Conservation (phyloP, 1,140 invertebrate genomes). For the Dendrolimus punctatus region DNA sequence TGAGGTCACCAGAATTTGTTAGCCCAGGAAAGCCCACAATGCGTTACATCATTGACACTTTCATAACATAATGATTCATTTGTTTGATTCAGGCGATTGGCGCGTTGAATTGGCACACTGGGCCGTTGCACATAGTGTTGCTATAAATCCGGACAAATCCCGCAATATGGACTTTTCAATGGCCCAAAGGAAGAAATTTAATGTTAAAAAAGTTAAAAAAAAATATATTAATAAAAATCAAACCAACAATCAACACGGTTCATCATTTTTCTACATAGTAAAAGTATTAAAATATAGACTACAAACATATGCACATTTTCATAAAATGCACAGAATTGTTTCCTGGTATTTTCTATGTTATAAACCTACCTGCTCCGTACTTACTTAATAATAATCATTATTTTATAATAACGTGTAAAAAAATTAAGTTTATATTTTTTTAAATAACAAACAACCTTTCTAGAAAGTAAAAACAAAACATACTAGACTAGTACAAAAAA, state of each 20-base stretch:
- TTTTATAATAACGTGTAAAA: too few species aligned
- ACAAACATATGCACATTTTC: too few species aligned
- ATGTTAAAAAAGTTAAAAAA: too few species aligned
- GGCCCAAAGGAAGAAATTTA: too few species aligned
- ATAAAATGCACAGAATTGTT: too few species aligned
- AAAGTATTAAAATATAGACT: too few species aligned
- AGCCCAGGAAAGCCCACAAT: conserved; percentile 20
- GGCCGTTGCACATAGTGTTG: conserved; percentile 7
- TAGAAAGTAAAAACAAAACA: conserved; percentile 4
- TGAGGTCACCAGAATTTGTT: conserved; percentile 29
- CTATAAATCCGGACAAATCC: not conserved
- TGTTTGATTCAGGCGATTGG: conserved; percentile 20
- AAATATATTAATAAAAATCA: too few species aligned
- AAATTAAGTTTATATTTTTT: too few species aligned
- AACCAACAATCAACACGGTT: too few species aligned
- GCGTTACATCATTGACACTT: conserved; percentile 26
- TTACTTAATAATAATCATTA: not conserved
- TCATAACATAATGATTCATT: conserved; percentile 30
- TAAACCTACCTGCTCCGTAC: too few species aligned
- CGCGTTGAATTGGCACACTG: conserved; percentile 16
- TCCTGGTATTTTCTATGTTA: too few species aligned
- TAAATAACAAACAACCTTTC: not conserved
- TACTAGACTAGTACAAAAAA: not conserved
- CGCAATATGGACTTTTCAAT: conserved; percentile 1
- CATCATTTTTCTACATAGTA: too few species aligned